Base-by-base conservation (phyloP, 23 tunicate species). In the Clavelina lepadiformis region DNA sequence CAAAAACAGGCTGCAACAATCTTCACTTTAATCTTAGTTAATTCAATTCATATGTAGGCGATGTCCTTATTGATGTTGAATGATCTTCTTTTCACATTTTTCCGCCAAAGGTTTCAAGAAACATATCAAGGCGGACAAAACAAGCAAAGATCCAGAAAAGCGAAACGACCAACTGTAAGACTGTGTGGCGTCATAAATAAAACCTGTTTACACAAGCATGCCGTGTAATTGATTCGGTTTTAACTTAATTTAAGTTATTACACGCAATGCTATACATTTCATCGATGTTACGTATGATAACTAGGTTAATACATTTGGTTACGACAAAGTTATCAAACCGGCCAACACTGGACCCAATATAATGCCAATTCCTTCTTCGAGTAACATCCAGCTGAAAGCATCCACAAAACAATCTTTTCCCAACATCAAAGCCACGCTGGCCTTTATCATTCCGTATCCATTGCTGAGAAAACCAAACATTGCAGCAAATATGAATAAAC, bases 361-460 rank as follows among this genome's bases (percentile, higher is more conserved):
- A 5, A 60, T 56, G 6, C 79, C 79, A 19, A 60, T 15, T 7
- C 79, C 79, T 61, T 73, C 79, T 23, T 41, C 46, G 28, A 73
- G 19, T 18, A 73, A 56, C 68, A 73, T 60, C 79, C 79, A 73
- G 28, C 68, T 45, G 28, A 31, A 73, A 3, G 58, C 68, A 32
- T 60, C 79, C 18, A 60, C 33, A 46, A 59, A 73, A 34, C 35
- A 23, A 26, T 61, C 33, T 26, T 22, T 45, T 1, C 69, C 79
- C 57, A 73, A 26, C 79, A 73, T 25, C 18, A 46, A 50, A 5
- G 79, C 79, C 19, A 58, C 55, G 28, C 55, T 21, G 2, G 79
- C 69, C 27, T 73, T 73, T 26, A 73, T 73, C 20, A 73, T 46
- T 2, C 79, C 79, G 46, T 73, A 73, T 7, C 69, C 69, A 35